A percentile compares a stretch with the other conserved stretches of the same genome.
These are phyloP conservation scores for Rhopalosiphum maidis DNA, from an alignment of 1,140 invertebrate species.

Conservation along the genomic window DNA sequence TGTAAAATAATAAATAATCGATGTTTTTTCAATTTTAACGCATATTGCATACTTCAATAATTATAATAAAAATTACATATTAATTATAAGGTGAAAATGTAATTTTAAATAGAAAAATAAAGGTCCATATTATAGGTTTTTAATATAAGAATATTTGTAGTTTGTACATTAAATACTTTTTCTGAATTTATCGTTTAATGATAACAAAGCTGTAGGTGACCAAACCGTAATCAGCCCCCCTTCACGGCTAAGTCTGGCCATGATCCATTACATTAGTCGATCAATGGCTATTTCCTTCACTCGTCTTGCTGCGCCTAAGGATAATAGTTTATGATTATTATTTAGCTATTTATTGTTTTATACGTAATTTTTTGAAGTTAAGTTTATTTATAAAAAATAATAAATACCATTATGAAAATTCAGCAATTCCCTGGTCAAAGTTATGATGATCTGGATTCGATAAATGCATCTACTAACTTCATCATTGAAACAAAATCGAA, in stretches of 20 bases:
- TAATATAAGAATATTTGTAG: too few relatives aligned
- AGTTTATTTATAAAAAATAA: neutral
- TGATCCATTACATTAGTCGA: too few relatives aligned
- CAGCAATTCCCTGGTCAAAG: slow-evolving; percentile 13
- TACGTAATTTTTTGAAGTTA: neutral
- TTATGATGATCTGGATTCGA: neutral
- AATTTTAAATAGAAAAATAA: neutral
- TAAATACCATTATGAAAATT: neutral
- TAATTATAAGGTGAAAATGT: neutral
- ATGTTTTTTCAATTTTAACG: neutral
- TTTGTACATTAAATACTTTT: too few relatives aligned
- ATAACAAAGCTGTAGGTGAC: too few relatives aligned
- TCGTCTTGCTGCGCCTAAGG: too few relatives aligned
- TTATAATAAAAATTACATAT: neutral
- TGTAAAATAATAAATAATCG: neutral
- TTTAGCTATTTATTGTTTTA: neutral
- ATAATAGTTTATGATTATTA: neutral
- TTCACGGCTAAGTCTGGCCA: too few relatives aligned
- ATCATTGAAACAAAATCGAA: neutral
- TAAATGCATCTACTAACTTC: neutral
- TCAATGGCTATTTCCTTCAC: too few relatives aligned
- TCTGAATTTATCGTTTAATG: too few relatives aligned
- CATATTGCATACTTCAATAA: too few relatives aligned
- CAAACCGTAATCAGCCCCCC: too few relatives aligned
- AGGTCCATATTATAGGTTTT: neutral